Evolutionary conservation across 2,113 vertebrate genomes (phyloP).

Genomic region (Motacilla alba): DNA sequence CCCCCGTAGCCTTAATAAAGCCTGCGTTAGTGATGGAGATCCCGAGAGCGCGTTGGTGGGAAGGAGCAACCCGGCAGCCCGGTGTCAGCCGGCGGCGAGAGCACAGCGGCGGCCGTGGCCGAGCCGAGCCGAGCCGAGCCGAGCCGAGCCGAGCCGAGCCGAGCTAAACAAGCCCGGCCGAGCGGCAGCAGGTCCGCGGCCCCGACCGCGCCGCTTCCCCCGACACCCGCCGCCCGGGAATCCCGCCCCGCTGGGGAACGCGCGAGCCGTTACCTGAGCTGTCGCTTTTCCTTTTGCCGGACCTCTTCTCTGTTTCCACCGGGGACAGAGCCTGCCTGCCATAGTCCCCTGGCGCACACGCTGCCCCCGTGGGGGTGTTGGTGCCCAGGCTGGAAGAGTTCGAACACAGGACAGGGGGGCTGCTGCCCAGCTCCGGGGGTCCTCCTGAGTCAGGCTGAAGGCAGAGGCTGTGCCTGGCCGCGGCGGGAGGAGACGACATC

Average conservation of each 20-base stretch:
- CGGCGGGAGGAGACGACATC: slow-evolving; percentile 80
- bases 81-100: background rate
- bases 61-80: background rate
- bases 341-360: slow-evolving; percentile 90
- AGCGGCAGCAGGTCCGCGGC: background rate
- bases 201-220: background rate
- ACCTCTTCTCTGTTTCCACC: slow-evolving; percentile 91
- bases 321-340: slow-evolving; percentile 91
- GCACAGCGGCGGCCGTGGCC: background rate
- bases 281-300: slow-evolving; percentile 92
- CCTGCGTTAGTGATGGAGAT: background rate
- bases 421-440: slow-evolving; percentile 85
- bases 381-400: slow-evolving; percentile 86
- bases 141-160: background rate
- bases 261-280: slow-evolving; percentile 86
- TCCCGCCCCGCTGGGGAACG: background rate
- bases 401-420: slow-evolving; percentile 86
- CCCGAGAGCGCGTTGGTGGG: background rate
- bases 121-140: background rate
- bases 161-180: background rate
- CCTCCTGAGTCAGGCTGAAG: slow-evolving; percentile 85
- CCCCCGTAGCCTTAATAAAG: background rate
- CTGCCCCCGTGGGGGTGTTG: slow-evolving; percentile 84
- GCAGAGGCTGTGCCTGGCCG: slow-evolving; percentile 85
- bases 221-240: background rate